Base-by-base conservation (phyloP, 2,888 invertebrate species). In the Mythimna loreyi region DNA sequence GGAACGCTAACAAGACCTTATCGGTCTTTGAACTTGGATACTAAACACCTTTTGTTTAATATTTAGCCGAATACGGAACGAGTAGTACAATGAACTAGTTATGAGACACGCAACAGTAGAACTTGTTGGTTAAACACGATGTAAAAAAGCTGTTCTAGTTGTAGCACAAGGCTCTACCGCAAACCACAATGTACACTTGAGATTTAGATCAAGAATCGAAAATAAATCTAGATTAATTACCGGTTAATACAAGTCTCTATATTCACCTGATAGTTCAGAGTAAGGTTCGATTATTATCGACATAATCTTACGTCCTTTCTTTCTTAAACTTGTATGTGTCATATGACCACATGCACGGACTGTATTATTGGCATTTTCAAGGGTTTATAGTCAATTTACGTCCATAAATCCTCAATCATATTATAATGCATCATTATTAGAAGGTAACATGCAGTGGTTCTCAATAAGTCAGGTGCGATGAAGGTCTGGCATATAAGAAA, bases 61-160 rank as follows among this genome's bases (percentile, higher is more conserved):
- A 19, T 7, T 8, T 23, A 36, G 3, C 21, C 11, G 43, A 55
- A 68, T 30, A 67, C 21, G 21, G 45, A 75, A 50, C 8, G 7
- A 28, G 36, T 21, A 25, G 28, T 19, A 59, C 49, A 57, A 40
- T 67, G 56, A 53, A 57, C 59, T 67, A 70, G 43, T 59, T 74
- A 59, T 40, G n/a, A 68, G 58, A 78, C 85, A 85, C 78, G 85
- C 84, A 78, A 73, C 83, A 71, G 45, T 80, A 72, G 79, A 13
- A 52, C 78, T 61, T 43, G 58, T 45, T 45, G 50, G 47, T 43
- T 49, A 49, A 30, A 66, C 64, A 67, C 78, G 61, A 72, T 68
- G 36, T 67, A 21, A 59, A 63, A 58, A 33, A 77, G 43, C 56
- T 79, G 67, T 63, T 71, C 61, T 23, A 75, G 50, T 55, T 75